A percentile compares a stretch with the other conserved stretches of the same genome.
phyloP scores from a whole-genome alignment of 1,140 invertebrate genomes.

The Euborellia annulipes region DNA sequence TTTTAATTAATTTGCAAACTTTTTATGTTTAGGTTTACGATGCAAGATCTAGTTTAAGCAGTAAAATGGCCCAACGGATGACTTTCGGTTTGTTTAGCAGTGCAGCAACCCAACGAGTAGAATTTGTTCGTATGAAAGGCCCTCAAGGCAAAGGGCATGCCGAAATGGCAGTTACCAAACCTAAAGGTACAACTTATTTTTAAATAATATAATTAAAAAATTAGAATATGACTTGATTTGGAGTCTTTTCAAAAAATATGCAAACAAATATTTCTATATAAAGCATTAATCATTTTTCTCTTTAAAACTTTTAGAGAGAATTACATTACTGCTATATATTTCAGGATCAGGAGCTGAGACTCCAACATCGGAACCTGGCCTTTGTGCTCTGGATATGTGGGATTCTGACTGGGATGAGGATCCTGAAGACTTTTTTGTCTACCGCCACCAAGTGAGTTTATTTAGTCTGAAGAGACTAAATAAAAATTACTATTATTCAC shows the following conservation, averaged over 20 bases:
- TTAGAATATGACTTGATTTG: neutral
- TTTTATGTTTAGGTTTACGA: too few species aligned
- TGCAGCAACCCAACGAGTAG: slow-evolving; percentile 66
- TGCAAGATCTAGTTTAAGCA: slow-evolving; percentile 54
- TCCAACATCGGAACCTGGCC: slow-evolving; percentile 81
- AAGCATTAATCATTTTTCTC: neutral
- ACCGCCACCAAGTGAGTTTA: slow-evolving; percentile 33
- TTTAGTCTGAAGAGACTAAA: slow-evolving; percentile 1
- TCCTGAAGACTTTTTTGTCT: slow-evolving; percentile 67
- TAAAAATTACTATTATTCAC: neutral
- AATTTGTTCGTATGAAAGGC: slow-evolving; percentile 96
- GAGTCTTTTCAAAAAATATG: neutral
- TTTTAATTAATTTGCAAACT: slow-evolving; percentile 7
- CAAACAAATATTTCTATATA: neutral
- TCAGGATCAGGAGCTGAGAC: slow-evolving; percentile 75
- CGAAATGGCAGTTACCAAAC: slow-evolving; percentile 92
- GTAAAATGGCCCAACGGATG: slow-evolving; percentile 90
- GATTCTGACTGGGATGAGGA: slow-evolving; percentile 75
- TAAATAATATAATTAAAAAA: neutral
- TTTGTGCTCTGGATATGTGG: slow-evolving; percentile 68
- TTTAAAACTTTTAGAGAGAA: neutral
- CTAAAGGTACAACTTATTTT: slow-evolving; percentile 38
- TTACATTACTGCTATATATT: too few species aligned
- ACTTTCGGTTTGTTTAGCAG: slow-evolving; percentile 80
- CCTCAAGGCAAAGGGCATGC: slow-evolving; percentile 92